Conservation (phyloP, 2,888 invertebrate genomes). For the Mesodorylaimus sp. region DNA sequence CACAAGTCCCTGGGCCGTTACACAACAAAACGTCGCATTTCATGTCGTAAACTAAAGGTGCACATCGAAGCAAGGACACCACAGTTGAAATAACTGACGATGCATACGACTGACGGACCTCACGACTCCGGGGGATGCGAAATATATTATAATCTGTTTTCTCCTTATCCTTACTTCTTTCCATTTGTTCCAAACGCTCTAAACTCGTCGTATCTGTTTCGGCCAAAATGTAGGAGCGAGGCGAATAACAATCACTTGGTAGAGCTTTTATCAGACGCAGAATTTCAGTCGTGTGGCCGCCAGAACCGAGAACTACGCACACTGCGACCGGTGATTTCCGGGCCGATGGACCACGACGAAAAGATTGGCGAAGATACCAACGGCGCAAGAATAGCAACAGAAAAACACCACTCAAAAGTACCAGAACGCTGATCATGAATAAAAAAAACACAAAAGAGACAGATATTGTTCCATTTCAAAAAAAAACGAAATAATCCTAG, state of each 20-base stretch:
- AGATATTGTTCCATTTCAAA: too few relatives aligned
- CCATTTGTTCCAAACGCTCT: conserved; percentile 41
- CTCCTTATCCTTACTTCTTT: conserved; percentile 29
- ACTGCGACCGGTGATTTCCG: conserved; percentile 8
- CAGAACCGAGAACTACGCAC: conserved; percentile 35
- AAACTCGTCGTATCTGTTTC: conserved; percentile 56
- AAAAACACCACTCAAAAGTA: background rate
- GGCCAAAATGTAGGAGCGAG: conserved; percentile 20
- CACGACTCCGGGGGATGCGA: conserved; percentile 55
- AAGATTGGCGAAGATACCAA: background rate
- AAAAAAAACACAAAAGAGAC: background rate
- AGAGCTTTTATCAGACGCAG: conserved; percentile 49
- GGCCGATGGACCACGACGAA: background rate
- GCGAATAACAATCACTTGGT: conserved; percentile 13
- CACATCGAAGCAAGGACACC: conserved; percentile 46
- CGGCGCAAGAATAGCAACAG: too few relatives aligned
- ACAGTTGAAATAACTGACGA: conserved; percentile 60
- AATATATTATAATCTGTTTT: conserved; percentile 21
- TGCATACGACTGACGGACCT: conserved; percentile 65
- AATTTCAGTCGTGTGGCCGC: conserved; percentile 91
- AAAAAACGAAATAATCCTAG: too few relatives aligned
- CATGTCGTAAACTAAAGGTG: conserved; percentile 49
- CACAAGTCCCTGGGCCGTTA: conserved; percentile 91
- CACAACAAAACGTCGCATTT: conserved; percentile 59
- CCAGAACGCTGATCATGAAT: background rate